Base-by-base conservation (phyloP, 2,797 vertebrate genomes). In the Pangasius krempfi region DNA sequence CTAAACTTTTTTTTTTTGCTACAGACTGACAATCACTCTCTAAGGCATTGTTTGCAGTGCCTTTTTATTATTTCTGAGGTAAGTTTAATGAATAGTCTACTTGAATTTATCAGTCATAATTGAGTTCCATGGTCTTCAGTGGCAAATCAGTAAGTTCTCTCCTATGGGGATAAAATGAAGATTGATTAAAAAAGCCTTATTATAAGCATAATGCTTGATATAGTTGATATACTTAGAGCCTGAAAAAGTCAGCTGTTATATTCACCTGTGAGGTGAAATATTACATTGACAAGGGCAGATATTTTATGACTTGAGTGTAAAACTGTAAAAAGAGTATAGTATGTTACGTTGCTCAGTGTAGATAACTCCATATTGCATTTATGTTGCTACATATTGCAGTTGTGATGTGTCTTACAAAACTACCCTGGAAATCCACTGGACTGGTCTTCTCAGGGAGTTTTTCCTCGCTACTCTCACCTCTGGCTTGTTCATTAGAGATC, bases 1-100 rank as follows among this genome's bases (percentile, higher is more conserved):
- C 18, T 47, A 5, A 60, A 30, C 76, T 9, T 47, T 47, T 4
- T 30, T 30, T 16, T 14, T 54, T 33, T 79, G 50, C 76, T 4
- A 30, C 18, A 54, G n/a, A 54, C 47, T 54, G 50, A 33, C 47
- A 18, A n/a, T 30, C 33, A 10, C 75, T 20, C 75, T 25, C 73
- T n/a, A 1, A 50, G 44, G 44, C 27, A 50, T 12, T 50, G 25
- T 37, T 37, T 72, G 37, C 33, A 40, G 33, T 78, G 27, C 75
- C 20, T 8, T 78, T 76, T 52, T 27, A 12, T n/a, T 1, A 75
- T 75, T 25, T 27, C 40, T 27, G 44, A 50, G 12, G 12, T 27
- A 14, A n/a, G 44, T n/a, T 76, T 76, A 76, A 76, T 76, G 44
- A 76, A 76, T 14, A 76, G 13, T 12, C 73, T 44, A 76, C 73